A percentile compares a stretch with the other conserved stretches of the same genome.
These are phyloP conservation scores for Drosophila kanapiae DNA, from an alignment of 1,140 invertebrate genomes.

Conservation along the genomic window DNA sequence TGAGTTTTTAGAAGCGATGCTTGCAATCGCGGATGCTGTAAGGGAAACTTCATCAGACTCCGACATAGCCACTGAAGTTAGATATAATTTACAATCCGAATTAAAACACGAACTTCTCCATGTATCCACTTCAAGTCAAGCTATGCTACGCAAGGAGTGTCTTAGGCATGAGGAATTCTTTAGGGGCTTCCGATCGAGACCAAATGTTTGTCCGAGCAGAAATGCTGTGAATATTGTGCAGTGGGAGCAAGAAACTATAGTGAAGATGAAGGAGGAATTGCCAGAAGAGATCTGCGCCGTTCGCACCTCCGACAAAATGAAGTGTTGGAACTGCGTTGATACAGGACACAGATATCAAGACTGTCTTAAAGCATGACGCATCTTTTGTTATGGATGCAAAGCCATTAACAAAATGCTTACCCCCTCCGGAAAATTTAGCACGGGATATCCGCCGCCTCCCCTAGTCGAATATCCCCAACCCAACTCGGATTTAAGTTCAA, in stretches of 20 bases:
- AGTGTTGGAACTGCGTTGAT: too few relatives aligned
- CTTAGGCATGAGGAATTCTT: neutral
- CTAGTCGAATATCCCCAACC: too few relatives aligned
- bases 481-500: too few relatives aligned
- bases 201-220: neutral
- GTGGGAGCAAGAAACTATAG: neutral
- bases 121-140: neutral
- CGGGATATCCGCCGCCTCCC: too few relatives aligned
- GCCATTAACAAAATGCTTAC: neutral
- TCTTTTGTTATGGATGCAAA: neutral
- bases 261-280: too few relatives aligned
- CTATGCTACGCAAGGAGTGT: neutral
- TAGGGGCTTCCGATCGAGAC: neutral
- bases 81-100: neutral
- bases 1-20: too few relatives aligned
- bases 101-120: neutral
- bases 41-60: neutral
- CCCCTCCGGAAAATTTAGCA: too few relatives aligned
- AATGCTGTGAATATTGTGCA: neutral
- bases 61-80: neutral
- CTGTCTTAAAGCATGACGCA: neutral
- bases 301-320: neutral
- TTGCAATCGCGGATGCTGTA: neutral
- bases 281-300: neutral
- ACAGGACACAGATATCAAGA: neutral